Conservation (phyloP, 2,888 invertebrate genomes). For the Drosophila lutescens region DNA sequence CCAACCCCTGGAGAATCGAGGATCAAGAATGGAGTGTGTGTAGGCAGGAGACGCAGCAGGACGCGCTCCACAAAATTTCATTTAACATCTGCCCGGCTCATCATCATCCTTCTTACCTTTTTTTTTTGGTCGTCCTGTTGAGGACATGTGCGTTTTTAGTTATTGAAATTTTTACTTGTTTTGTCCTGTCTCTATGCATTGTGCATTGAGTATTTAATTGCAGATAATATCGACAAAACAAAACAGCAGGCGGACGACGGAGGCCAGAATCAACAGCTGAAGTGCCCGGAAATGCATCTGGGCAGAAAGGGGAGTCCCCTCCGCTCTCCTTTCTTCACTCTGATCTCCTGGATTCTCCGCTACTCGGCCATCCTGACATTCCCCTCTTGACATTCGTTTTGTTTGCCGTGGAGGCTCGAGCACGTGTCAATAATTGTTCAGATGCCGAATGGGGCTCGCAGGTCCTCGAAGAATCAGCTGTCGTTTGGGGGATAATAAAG, state of each 20-base stretch:
- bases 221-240: constrained; percentile 79
- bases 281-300: constrained; percentile 76
- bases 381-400: constrained; percentile 26
- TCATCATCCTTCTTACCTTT: constrained; percentile 31
- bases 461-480: constrained; percentile 61
- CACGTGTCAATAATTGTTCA: constrained; percentile 75
- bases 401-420: constrained; percentile 61
- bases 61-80: constrained; percentile 70
- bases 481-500: constrained; percentile 14
- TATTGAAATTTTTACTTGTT: constrained; percentile 80
- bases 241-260: constrained; percentile 49
- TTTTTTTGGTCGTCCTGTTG: constrained; percentile 20
- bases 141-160: constrained; percentile 80
- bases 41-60: constrained; percentile 57
- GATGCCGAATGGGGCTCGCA: constrained; percentile 54
- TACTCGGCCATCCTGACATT: too few relatives aligned
- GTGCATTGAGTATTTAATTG: constrained; percentile 81
- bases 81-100: constrained; percentile 38
- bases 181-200: constrained; percentile 62
- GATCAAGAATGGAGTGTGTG: constrained; percentile 34
- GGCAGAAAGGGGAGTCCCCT: constrained; percentile 17
- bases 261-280: constrained; percentile 68
- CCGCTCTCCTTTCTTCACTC: neutral
- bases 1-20: constrained; percentile 39
- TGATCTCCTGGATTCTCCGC: neutral